phyloP scores from a whole-genome alignment of 2,888 invertebrate species.

The Nomada fabriciana region DNA sequence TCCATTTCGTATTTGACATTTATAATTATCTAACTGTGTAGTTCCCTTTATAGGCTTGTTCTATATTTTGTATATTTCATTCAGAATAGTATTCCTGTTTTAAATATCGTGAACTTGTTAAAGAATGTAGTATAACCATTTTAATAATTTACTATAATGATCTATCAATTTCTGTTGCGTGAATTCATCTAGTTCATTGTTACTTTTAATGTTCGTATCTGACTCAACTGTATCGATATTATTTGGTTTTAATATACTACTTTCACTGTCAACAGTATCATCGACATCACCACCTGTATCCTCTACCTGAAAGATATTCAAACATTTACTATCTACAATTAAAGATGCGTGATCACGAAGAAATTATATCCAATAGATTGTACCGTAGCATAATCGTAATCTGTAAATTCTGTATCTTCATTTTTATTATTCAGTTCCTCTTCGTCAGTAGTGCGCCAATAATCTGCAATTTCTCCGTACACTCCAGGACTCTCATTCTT shows the following conservation, averaged over 20 bases:
- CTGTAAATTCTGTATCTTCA: conserved; percentile 22
- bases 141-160: conserved; percentile 79
- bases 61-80: conserved; percentile 6
- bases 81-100: conserved; percentile 11
- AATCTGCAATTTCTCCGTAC: conserved; percentile 78
- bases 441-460: conserved; percentile 71
- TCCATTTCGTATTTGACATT: conserved; percentile 11
- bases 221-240: conserved; percentile 17
- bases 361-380: not conserved
- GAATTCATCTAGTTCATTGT: conserved; percentile 63
- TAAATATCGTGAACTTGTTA: conserved; percentile 61
- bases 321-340: not conserved
- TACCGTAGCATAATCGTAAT: conserved; percentile 51
- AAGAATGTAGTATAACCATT: conserved; percentile 79
- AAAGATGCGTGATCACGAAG: not conserved
- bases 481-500: conserved; percentile 78
- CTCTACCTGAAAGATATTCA: conserved; percentile 21
- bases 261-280: not conserved
- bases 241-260: not conserved
- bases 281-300: conserved; percentile 5
- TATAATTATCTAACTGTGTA: conserved; percentile 4
- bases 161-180: conserved; percentile 74
- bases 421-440: conserved; percentile 50
- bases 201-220: not conserved
- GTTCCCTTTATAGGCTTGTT: conserved; percentile 7